phyloP scores from a whole-genome alignment of 2,113 vertebrate genomes.

The Thymallus thymallus region DNA sequence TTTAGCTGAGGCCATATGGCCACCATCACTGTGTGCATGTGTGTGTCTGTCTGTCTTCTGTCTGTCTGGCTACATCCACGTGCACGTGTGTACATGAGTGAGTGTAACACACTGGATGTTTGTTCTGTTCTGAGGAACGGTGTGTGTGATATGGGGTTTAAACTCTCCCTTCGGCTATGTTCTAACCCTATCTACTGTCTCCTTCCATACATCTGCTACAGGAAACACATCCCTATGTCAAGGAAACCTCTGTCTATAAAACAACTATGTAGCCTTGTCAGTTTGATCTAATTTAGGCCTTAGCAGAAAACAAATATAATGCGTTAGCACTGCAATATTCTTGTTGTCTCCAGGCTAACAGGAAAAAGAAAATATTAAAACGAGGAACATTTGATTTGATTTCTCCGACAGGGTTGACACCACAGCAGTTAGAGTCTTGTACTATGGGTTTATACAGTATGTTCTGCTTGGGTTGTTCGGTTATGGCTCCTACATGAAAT shows the following conservation, averaged over 20 bases:
- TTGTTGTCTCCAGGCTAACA: conserved; percentile 15
- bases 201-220: conserved; percentile 17
- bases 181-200: conserved; percentile 4
- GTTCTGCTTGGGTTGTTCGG: too few relatives aligned
- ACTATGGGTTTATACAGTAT: neutral
- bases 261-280: conserved; percentile 8
- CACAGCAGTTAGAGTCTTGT: neutral
- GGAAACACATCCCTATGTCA: neutral
- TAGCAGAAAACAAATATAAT: conserved; percentile 18
- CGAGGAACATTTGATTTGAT: neutral
- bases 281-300: conserved; percentile 26
- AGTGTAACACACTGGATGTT: neutral
- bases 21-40: neutral
- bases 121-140: neutral
- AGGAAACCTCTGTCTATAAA: conserved; percentile 7
- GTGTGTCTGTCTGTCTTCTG: neutral
- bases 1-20: too few relatives aligned
- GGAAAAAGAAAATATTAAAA: neutral
- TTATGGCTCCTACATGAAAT: too few relatives aligned
- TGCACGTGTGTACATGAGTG: neutral
- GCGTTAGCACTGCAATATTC: conserved; percentile 2
- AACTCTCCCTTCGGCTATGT: conserved; percentile 10
- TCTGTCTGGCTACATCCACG: neutral
- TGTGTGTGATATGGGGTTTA: neutral
- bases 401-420: neutral